phyloP scores from a whole-genome alignment of 2,113 vertebrate species.

The Pan troglodytes region NHGRI_mPanTro3-v2.1_pri NC_072398.2:38880001-38880500 shows the following conservation, averaged over 20 bases:
- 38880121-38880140: rapidly evolving
- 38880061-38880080: not conserved
- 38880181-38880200: slow-evolving; percentile 3
- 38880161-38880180: not conserved
- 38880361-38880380: not conserved
- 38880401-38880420: not conserved
- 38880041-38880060: not conserved
- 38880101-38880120: not conserved
- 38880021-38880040: not conserved
- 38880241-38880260: not conserved
- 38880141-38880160: not conserved
- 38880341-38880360: not conserved
- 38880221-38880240: slow-evolving; percentile 1
- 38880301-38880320: not conserved
- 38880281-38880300: not conserved
- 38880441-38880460: not conserved
- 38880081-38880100: not conserved
- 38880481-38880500: not conserved
- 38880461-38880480: not conserved
- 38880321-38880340: not conserved
- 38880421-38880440: not conserved
- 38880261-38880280: not conserved
- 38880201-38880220: not conserved
- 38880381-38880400: not conserved
- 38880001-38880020: not conserved